Evolutionary conservation across 2,888 invertebrate species (phyloP), one percentile per base, ranked within the genome.

Genomic region (Malacosoma neustria): DNA sequence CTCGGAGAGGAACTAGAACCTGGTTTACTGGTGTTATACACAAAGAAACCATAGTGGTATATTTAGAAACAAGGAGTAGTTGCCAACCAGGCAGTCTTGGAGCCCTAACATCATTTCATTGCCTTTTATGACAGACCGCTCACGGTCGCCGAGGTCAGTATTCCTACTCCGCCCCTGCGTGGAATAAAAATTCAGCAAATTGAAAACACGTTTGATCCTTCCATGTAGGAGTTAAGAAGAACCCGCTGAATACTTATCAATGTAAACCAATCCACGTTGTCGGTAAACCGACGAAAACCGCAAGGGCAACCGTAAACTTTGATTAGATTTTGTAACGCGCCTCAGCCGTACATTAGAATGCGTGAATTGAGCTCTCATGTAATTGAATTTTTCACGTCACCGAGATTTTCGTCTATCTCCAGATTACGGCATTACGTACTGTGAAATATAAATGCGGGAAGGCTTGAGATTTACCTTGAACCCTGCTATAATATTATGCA

Each of bases 351-450:
- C 79, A 81, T 81, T 79, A 79, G 75, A 79, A 77, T 72, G 76
- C 77, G 76, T 69, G 80, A 74, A 80, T 77, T 71, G 74, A 68
- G 63, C 60, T 63, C 61, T 46, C 56, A 42, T 61, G 70, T 79
- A 82, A 82, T 82, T 82, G 80, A 81, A 81, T 82, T 82, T 80
- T 80, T 80, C 77, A 76, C 74, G 72, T 76, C 80, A 80, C 47
- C 53, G 58, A 57, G 68, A 68, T 70, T 66, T 62, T 35, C 54
- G 53, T 54, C 57, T 56, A 61, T 60, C 68, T 61, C 51, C 45
- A 62, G 57, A 65, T 68, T 67, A 66, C 66, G 61, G 32, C 42
- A 42, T 42, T 37, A 36, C 33, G 34, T 22, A 35, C 34, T 7
- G 22, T 22, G 22, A 22, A 22, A 22, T 22, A 22, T 22, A 22